Base-by-base conservation (phyloP, 2,113 vertebrate species). In the Lepus europaeus region DNA sequence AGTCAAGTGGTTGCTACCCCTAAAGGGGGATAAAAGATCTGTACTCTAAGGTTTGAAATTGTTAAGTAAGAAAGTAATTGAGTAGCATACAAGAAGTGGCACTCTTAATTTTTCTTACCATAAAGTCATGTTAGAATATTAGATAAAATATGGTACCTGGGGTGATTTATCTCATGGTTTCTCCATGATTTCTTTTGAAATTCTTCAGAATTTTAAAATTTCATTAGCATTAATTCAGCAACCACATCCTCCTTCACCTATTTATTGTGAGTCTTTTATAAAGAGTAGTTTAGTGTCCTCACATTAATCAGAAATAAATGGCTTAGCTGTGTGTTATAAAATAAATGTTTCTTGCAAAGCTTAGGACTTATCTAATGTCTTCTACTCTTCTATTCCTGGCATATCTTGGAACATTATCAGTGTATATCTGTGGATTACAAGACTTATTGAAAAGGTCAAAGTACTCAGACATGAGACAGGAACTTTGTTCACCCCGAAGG, bases 61-160 rank as follows among this genome's bases (percentile, higher is more conserved):
- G 79, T 22, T 83, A 36, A 73, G 64, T 70, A 93, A 83, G 29
- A 19, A 79, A 91, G 5, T 81, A 68, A 89, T 69, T 90, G 29
- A 51, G 91, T 93, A 78, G 36, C 74, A 86, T 90, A 53, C 92
- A 76, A 92, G 7, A 86, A 84, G 36, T 83, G 36, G 36, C 25
- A 78, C 69, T 79, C 29, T 93, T 86, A 64, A 22, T 59, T 68
- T 93, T 94, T 70, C 68, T 92, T 89, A 79, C 11, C 31, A 88
- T 13, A 94, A 95, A 86, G 9, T 27, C 36, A 20, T 63, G 2
- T 49, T 85, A 76, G 1, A 93, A 66, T 31, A 90, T 66, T 88
- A 82, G 72, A 91, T 72, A 76, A 31, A 53, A 6, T 16, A 31
- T 63, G 31, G 17, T 23, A 14, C 2, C 27, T 85, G 31, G 13